Conservation (phyloP, 2,888 invertebrate species). For the Azorinus chamasolen region DNA sequence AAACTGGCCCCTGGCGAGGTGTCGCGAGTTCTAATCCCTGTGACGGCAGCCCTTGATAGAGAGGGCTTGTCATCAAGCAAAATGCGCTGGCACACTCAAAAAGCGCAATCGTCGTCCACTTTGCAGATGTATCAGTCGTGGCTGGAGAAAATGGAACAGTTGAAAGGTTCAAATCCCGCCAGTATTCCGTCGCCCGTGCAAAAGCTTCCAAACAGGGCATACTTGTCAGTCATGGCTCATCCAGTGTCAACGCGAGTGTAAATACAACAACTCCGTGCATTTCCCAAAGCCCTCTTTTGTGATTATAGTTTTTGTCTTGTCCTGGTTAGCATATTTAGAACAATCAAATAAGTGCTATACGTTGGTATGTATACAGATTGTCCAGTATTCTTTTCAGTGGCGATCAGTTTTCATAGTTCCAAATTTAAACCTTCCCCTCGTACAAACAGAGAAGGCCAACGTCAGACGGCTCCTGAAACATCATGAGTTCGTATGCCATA, state of each 20-base stretch:
- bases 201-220: conserved; percentile 22
- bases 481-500: no score
- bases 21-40: conserved; percentile 67
- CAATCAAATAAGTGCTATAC: no score
- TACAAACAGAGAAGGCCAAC: no score
- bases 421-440: no score
- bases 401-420: no score
- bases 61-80: conserved; percentile 63
- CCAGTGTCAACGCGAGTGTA: background rate
- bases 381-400: no score
- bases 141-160: conserved; percentile 65
- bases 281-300: no score
- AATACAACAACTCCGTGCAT: no score
- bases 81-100: conserved; percentile 66
- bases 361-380: no score
- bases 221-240: conserved; percentile 29
- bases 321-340: no score
- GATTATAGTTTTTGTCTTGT: no score
- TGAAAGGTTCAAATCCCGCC: conserved; percentile 41
- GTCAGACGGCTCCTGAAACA: no score
- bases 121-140: conserved; percentile 63
- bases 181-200: background rate
- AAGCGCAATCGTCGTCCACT: conserved; percentile 45
- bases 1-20: background rate
- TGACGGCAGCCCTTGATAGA: conserved; percentile 62